These are phyloP conservation scores for Campoletis raptor DNA, from an alignment of 2,888 invertebrate species.

Conservation along the genomic window DNA sequence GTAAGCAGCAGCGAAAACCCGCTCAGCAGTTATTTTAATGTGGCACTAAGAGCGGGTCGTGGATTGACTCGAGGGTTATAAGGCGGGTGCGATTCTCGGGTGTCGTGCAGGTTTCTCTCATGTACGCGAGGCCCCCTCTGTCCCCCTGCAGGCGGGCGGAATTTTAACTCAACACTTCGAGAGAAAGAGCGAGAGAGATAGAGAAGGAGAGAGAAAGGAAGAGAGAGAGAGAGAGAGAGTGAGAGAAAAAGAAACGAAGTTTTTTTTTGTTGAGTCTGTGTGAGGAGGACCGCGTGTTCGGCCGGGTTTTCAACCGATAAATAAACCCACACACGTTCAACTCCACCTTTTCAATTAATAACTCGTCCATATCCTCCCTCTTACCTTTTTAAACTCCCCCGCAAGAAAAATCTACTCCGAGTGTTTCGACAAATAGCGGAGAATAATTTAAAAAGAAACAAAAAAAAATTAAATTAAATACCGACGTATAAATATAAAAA, in stretches of 20 bases:
- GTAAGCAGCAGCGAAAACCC: slow-evolving; percentile 48
- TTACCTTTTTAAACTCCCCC: slow-evolving; percentile 2
- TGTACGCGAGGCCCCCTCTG: slow-evolving; percentile 75
- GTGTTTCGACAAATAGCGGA: background rate
- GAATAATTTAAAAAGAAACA: background rate
- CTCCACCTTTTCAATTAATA: background rate
- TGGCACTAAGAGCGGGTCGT: slow-evolving; percentile 76
- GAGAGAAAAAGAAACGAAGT: background rate
- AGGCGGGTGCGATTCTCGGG: slow-evolving; percentile 69
- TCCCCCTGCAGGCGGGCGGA: slow-evolving; percentile 78
- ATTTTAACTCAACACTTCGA: slow-evolving; percentile 67
- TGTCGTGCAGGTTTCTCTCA: slow-evolving; percentile 76
- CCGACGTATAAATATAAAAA: background rate
- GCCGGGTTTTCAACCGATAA: slow-evolving; percentile 66
- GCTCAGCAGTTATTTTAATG: slow-evolving; percentile 81
- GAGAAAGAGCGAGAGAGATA: slow-evolving; percentile 32
- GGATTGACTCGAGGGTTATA: slow-evolving; percentile 73
- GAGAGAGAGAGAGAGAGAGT: background rate
- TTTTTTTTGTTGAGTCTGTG: slow-evolving; percentile 21
- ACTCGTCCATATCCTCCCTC: slow-evolving; percentile 39
- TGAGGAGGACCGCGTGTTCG: slow-evolving; percentile 59
- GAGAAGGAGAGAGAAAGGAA: background rate
- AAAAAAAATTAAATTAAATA: background rate
- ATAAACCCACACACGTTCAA: background rate
- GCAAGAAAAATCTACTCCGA: background rate